Evolutionary conservation across 1,140 invertebrate genomes (phyloP), one percentile per base, ranked within the genome.

Genomic region (Diabrotica virgifera): DNA sequence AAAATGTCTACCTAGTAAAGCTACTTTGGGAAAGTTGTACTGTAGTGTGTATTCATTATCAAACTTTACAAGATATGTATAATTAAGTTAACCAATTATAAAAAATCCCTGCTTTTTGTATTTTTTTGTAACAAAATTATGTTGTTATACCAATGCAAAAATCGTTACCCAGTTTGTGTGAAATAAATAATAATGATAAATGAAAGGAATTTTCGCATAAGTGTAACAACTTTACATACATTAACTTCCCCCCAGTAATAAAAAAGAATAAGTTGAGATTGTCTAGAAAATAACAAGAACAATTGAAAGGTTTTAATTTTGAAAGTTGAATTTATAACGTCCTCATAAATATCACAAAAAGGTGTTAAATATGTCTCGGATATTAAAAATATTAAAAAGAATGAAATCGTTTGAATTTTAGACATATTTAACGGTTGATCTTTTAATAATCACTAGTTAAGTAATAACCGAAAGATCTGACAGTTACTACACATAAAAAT

Each of bases 371-470:
- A 46, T 46, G 40, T 46, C 40, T 46, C 40, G 8, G 40, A n/a
- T 10, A 46, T 46, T n/a, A 10, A 24, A 24, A 8, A 5, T 6
- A 46, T 46, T 10, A 46, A 46, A 46, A 5, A 5, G 3, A 46
- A 46, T 46, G n/a, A 46, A 6, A 8, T n/a, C n/a, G 40, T 46
- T n/a, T 8, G 4, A 46, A 46, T 10, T 46, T 46, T 5, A 46
- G 38, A 38, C 58, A 59, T 59, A 59, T 59, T 59, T 14, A 59
- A 59, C 50, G 14, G 9, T 14, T 9, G 58, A 59, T 59, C 59
- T 53, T 57, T 37, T 36, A 35, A 35, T 52, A 51, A 14, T 36
- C 5, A 13, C 11, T 62, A 5, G 12, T 5, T 12, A 24, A 53
- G 36, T 11, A 14, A 52, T 24, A 24, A 11, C 24, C 35, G 60